Evolutionary conservation across 1,140 invertebrate genomes (phyloP), one percentile per base, ranked within the genome.

Genomic region (Drosophila orosa): DNA sequence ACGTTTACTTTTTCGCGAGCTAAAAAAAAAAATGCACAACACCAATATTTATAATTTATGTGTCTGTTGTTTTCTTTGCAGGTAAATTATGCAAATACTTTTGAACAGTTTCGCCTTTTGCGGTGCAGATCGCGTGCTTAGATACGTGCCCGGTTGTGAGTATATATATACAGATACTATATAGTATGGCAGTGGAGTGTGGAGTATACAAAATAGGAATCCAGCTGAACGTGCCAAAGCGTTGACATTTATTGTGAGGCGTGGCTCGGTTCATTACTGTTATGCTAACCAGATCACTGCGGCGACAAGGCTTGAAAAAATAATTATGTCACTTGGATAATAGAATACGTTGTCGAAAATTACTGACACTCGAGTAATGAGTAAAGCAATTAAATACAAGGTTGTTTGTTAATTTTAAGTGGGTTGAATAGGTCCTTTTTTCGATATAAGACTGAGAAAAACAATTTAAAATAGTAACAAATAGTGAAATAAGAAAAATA

Each of bases 51-150:
- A 52, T 86, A 77, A 86, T 83, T 87, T 66, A 80, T 83, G 62
- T 83, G 52, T 78, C 57, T 62, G 35, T 69, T 73, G 72, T 65
- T 78, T 63, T 79, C 76, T 55, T 86, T 83, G 19, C 83, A 86
- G 83, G 83, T 86, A 89, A 83, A 73, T 85, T 79, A 82, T 87
- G 82, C 82, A 75, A 85, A 82, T 76, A 56, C 50, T 60, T 55
- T 48, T 80, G 47, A 67, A 57, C 65, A 58, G 61, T 57, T 76
- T 78, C 66, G 44, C 50, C 50, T 72, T 63, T 73, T 56, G 55
- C 56, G 37, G 40, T 37, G 48, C 61, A 65, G 82, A 81, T 81
- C 48, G 68, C 62, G 54, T 82, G 55, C 47, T 55, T 61, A 63
- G 78, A 81, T 79, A 79, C 52, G 44, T 74, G 61, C 62, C 61